Evolutionary conservation across 2,797 vertebrate species (phyloP).

Genomic region (Centropyge bicolor): DNA sequence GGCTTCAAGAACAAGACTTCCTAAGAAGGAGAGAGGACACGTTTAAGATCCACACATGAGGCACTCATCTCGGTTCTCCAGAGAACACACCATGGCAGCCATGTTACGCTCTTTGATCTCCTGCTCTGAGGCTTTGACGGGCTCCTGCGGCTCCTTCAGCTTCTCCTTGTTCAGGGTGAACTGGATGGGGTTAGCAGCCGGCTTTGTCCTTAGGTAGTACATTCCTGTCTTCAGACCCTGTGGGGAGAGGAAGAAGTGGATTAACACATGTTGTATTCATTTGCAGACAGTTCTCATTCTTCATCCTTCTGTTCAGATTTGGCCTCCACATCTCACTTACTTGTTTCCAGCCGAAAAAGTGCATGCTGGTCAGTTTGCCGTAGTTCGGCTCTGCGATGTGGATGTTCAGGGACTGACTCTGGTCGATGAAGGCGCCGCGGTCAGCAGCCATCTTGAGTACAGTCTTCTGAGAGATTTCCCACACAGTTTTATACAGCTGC

Average conservation of each 20-base stretch:
- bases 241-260: neutral
- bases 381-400: slow-evolving; percentile 99
- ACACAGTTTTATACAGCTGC: slow-evolving; percentile 96
- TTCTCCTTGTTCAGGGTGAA: slow-evolving; percentile 99
- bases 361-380: slow-evolving; percentile 98
- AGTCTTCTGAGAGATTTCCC: slow-evolving; percentile 98
- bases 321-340: slow-evolving; percentile 65
- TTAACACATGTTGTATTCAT: neutral
- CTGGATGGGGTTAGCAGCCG: slow-evolving; percentile 97
- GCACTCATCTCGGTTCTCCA: slow-evolving; percentile 96
- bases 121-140: slow-evolving; percentile 74
- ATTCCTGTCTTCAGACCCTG: slow-evolving; percentile 99
- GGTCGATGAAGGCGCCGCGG: slow-evolving; percentile 96
- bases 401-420: slow-evolving; percentile 99
- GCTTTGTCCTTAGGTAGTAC: slow-evolving; percentile 97
- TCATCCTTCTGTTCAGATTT: accelerated
- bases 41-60: slow-evolving; percentile 95
- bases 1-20: neutral
- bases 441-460: slow-evolving; percentile 97
- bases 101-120: slow-evolving; percentile 91
- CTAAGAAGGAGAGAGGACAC: accelerated
- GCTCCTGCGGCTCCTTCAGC: slow-evolving; percentile 85
- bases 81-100: slow-evolving; percentile 96
- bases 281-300: neutral
- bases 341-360: slow-evolving; percentile 98